phyloP scores from a whole-genome alignment of 2,113 vertebrate genomes.

The Hoplias malabaricus region DNA sequence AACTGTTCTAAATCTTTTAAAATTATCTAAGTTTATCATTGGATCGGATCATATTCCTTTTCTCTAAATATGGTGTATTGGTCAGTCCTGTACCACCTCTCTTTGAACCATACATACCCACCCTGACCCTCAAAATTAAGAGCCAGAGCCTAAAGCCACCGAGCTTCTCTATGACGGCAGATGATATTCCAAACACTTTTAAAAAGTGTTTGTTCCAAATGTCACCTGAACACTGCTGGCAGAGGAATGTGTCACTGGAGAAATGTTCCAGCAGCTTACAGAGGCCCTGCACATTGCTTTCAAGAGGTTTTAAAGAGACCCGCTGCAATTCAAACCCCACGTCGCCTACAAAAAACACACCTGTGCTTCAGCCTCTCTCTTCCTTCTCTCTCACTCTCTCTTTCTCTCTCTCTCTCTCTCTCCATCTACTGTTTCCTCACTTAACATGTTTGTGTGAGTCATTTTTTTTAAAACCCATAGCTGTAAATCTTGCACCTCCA shows the following conservation, averaged over 20 bases:
- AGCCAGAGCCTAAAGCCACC: not conserved
- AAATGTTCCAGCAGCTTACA: not conserved
- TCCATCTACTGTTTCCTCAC: not conserved
- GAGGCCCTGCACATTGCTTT: not conserved
- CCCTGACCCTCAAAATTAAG: not conserved
- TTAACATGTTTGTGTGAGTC: not conserved
- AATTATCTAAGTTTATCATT: not conserved
- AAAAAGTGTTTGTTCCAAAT: slow-evolving; percentile 26
- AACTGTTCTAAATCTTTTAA: not conserved
- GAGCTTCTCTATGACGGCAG: not conserved
- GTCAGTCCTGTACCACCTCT: not conserved
- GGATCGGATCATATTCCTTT: not conserved
- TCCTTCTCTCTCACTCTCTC: not conserved
- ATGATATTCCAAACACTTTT: slow-evolving; percentile 40
- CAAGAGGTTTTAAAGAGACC: not conserved
- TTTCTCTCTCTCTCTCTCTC: not conserved
- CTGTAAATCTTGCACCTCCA: not conserved
- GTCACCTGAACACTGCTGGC: slow-evolving; percentile 37
- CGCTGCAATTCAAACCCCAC: not conserved
- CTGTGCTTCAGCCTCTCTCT: not conserved
- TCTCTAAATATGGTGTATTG: not conserved
- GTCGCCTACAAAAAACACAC: not conserved
- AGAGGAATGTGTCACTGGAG: slow-evolving; percentile 2
- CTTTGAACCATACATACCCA: not conserved
- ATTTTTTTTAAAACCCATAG: not conserved